Conservation (phyloP, 92 coral and sea anemone species). For the Epizoanthus ramosus region DNA sequence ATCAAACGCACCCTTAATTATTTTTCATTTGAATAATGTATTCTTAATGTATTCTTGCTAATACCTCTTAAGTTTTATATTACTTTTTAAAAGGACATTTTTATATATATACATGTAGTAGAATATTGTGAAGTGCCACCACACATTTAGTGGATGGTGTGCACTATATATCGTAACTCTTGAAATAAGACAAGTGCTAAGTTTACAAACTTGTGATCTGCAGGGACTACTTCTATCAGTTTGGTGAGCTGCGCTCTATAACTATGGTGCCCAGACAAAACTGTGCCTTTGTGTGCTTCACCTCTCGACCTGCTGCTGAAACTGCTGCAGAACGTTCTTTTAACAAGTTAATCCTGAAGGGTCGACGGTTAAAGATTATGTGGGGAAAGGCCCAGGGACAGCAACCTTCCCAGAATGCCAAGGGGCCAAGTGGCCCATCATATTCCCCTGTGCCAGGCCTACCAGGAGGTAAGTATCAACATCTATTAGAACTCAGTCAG, state of each 20-base stretch:
- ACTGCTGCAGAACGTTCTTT: conserved; percentile 96
- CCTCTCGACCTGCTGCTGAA: conserved; percentile 88
- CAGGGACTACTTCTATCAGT: conserved; percentile 98
- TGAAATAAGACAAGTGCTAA: not conserved
- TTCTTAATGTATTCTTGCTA: no score
- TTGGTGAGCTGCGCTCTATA: conserved; percentile 98
- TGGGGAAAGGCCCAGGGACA: conserved; percentile 99
- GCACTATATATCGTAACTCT: no score
- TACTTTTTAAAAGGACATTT: no score
- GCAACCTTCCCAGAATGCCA: conserved; percentile 73
- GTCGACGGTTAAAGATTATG: conserved; percentile 92
- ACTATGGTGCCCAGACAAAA: conserved; percentile 98
- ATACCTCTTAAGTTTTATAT: no score
- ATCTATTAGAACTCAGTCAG: not conserved
- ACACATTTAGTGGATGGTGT: no score
- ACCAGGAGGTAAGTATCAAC: conserved; percentile 82
- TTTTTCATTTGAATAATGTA: no score
- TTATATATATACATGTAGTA: no score
- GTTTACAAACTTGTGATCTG: not conserved
- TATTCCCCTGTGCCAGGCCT: conserved; percentile 93
- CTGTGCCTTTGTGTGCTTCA: conserved; percentile 98
- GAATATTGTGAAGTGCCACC: no score
- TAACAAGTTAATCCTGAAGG: conserved; percentile 93
- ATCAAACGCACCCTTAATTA: no score
- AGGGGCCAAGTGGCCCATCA: conserved; percentile 74